Evolutionary conservation across 2,797 vertebrate species (phyloP), one percentile per base, ranked within the genome.

Genomic region (Halcyon leucocephala): DNA sequence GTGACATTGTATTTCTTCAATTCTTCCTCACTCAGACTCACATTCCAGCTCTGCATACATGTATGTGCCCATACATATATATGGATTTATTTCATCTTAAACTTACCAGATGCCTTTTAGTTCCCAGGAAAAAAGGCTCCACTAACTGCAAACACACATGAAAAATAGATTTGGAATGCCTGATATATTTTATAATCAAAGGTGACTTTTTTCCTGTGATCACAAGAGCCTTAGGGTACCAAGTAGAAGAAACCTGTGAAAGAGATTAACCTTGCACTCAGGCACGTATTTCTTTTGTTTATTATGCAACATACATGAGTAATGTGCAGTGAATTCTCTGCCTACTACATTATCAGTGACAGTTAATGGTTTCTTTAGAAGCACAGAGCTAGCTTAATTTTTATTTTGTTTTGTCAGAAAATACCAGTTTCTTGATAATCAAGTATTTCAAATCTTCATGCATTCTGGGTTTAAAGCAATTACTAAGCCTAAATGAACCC

Each of bases 281-380:
- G 77, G 54, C 58, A 85, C 28, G 52, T 94, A 82, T 91, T 93
- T 96, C 26, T 65, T 61, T 70, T 89, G 79, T 89, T 95, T 95
- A 76, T 65, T 74, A 91, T 21, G 39, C 78, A 71, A 67, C 51
- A 71, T 60, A 88, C 55, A 69, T 79, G 39, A 96, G 78, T 83
- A 91, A 90, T 54, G 72, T 55, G 48, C 57, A 94, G 31, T 58
- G 79, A 92, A 95, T 86, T 93, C 71, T 95, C 94, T 95, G 70
- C 80, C 82, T 95, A 54, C 70, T 93, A 79, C 61, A 80, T 91
- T 96, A 77, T 39, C 66, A 93, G 77, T 96, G 92, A 95, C 51
- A 73, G 64, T 21, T 66, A 79, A 55, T 52, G 19, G 22, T 77
- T 67, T 72, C 35, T 58, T 25, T 84, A 35, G 21, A 89, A 67